phyloP scores from a whole-genome alignment of 2,797 vertebrate genomes.

The Tamandua tetradactyla region DNA sequence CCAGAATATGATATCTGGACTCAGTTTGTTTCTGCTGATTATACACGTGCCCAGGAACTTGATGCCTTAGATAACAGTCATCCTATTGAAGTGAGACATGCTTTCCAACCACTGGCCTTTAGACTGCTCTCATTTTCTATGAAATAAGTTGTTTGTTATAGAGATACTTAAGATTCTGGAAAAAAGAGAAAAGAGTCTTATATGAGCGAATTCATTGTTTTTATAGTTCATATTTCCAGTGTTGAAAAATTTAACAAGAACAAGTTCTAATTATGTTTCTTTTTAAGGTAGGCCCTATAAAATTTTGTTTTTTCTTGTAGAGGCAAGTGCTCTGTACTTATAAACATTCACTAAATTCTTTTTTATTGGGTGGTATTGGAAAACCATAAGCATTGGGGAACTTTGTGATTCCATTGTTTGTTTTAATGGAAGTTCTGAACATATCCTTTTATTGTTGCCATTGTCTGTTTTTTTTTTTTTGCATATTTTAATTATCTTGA shows the following conservation, averaged over 20 bases:
- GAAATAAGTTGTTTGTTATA: slow-evolving; percentile 39
- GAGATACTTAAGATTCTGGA: slow-evolving; percentile 32
- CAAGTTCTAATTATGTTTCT: slow-evolving; percentile 47
- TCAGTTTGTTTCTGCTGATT: slow-evolving; percentile 98
- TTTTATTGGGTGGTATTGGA: slow-evolving; percentile 1
- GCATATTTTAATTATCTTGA: slow-evolving; percentile 36
- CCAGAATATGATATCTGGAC: slow-evolving; percentile 99
- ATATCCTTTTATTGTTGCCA: background rate
- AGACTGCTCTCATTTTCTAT: slow-evolving; percentile 31
- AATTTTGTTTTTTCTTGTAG: slow-evolving; percentile 41
- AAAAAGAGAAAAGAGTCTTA: background rate
- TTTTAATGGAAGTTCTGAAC: slow-evolving; percentile 47
- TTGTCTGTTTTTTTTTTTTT: background rate
- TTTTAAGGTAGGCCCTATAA: slow-evolving; percentile 38
- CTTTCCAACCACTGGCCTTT: background rate
- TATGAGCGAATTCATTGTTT: slow-evolving; percentile 9
- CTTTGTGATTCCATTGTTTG: background rate
- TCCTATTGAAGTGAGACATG: slow-evolving; percentile 93
- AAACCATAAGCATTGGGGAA: background rate
- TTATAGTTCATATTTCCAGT: slow-evolving; percentile 31
- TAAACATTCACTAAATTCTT: slow-evolving; percentile 5
- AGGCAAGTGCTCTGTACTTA: background rate
- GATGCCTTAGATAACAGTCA: slow-evolving; percentile 99
- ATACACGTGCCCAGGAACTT: slow-evolving; percentile 96
- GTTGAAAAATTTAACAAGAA: slow-evolving; percentile 26